phyloP scores from a whole-genome alignment of 2,888 invertebrate genomes.

The Amphipyra tragopoginis region DNA sequence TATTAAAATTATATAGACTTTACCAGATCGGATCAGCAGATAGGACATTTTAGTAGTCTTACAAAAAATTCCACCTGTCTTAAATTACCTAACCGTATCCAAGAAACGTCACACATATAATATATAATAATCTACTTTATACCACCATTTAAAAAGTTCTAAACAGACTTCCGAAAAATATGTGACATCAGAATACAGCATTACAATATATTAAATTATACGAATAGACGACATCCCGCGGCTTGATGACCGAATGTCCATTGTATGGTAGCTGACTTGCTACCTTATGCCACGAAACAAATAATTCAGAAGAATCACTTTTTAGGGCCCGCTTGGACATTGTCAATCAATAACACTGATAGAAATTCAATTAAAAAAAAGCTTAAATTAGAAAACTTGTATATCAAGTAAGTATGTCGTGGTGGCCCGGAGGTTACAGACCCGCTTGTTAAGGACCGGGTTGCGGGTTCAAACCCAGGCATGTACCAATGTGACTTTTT shows the following conservation, averaged over 20 bases:
- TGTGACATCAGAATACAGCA: constrained; percentile 47
- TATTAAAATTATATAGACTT: too few species aligned
- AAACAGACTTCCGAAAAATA: constrained; percentile 44
- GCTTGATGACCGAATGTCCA: constrained; percentile 52
- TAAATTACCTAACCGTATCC: constrained; percentile 4
- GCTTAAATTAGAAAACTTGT: too few species aligned
- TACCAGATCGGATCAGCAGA: not conserved
- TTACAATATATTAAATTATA: constrained; percentile 63
- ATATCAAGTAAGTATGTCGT: too few species aligned
- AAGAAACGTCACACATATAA: not conserved
- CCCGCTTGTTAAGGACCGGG: too few species aligned
- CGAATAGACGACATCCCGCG: constrained; percentile 55
- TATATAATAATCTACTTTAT: constrained; percentile 9
- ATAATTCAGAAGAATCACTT: constrained; percentile 9
- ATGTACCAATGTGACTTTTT: too few species aligned
- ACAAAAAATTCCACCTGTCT: constrained; percentile 40
- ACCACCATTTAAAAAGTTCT: constrained; percentile 25
- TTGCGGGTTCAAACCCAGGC: too few species aligned
- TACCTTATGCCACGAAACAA: constrained; percentile 17
- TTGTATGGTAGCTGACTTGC: constrained; percentile 57
- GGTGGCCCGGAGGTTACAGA: too few species aligned
- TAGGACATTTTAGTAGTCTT: not conserved
- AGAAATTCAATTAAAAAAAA: too few species aligned
- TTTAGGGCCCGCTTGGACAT: too few species aligned
- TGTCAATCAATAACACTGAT: too few species aligned